phyloP scores from a whole-genome alignment of 92 coral and sea anemone genomes.

The Galaxea fascicularis region DNA sequence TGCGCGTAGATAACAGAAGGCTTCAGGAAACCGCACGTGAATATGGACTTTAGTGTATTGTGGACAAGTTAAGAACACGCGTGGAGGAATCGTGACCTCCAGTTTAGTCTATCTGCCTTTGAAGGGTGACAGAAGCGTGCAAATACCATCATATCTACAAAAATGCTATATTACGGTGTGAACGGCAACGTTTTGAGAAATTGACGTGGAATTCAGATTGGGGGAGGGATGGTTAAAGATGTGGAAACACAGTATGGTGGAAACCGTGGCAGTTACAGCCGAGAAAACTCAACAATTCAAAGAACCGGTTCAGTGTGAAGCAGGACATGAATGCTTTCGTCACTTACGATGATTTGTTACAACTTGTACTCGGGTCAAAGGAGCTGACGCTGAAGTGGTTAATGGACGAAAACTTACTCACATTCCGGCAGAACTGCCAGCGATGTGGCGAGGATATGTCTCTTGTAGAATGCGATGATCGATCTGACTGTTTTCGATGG shows the following conservation, averaged over 20 bases:
- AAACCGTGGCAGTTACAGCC: background rate
- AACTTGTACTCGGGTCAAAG: background rate
- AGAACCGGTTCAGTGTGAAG: background rate
- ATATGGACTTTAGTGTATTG: background rate
- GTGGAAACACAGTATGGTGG: background rate
- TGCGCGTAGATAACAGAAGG: too few relatives aligned
- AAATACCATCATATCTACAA: background rate
- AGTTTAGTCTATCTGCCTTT: too few relatives aligned
- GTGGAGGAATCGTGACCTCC: background rate
- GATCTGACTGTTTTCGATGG: constrained; percentile 8
- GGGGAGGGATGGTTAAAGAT: background rate
- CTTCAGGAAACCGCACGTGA: background rate
- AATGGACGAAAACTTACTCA: constrained; percentile 19
- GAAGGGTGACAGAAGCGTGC: background rate
- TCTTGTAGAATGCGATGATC: constrained; percentile 4
- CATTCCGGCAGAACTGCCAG: background rate
- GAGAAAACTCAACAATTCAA: background rate
- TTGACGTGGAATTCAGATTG: background rate
- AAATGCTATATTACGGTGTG: background rate
- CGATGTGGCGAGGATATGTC: constrained; percentile 12
- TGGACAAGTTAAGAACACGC: background rate
- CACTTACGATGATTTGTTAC: background rate
- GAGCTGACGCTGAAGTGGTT: constrained; percentile 5
- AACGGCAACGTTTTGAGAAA: background rate
- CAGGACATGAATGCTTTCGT: background rate